A percentile compares a stretch with the other conserved stretches of the same genome.
Evolutionary conservation across 2,113 vertebrate species (phyloP).

Genomic region (Erinaceus europaeus): DNA sequence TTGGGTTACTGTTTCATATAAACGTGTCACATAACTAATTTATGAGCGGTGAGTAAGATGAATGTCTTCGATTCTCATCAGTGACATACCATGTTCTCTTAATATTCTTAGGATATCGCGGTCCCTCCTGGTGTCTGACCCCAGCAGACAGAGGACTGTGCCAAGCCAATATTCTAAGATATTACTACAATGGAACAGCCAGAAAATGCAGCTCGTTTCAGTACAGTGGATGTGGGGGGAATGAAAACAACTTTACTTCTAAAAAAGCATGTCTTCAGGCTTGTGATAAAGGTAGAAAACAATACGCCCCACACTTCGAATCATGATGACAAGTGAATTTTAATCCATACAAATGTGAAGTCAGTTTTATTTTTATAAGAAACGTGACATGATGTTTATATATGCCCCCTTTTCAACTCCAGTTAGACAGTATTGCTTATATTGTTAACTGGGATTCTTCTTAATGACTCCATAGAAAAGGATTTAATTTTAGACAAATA

Average conservation of each 20-base stretch:
- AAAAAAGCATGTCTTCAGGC: constrained; percentile 82
- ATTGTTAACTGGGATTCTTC: neutral
- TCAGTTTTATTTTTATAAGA: neutral
- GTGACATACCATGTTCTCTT: constrained; percentile 41
- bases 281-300: constrained; percentile 84
- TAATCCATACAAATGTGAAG: no score
- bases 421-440: neutral
- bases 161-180: constrained; percentile 79
- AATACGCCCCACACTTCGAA: no score
- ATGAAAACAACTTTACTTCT: constrained; percentile 89
- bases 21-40: neutral
- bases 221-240: constrained; percentile 94
- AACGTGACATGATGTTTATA: neutral
- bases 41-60: neutral
- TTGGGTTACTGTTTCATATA: neutral
- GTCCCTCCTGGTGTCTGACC: constrained; percentile 79
- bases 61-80: neutral
- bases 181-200: constrained; percentile 80
- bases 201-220: constrained; percentile 84
- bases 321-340: no score
- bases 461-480: neutral
- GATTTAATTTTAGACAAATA: neutral
- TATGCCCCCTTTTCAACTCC: neutral
- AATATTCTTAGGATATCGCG: constrained; percentile 71
- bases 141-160: constrained; percentile 85